phyloP scores from a whole-genome alignment of 2,888 invertebrate species.

The Tanaodytes sp. region DNA sequence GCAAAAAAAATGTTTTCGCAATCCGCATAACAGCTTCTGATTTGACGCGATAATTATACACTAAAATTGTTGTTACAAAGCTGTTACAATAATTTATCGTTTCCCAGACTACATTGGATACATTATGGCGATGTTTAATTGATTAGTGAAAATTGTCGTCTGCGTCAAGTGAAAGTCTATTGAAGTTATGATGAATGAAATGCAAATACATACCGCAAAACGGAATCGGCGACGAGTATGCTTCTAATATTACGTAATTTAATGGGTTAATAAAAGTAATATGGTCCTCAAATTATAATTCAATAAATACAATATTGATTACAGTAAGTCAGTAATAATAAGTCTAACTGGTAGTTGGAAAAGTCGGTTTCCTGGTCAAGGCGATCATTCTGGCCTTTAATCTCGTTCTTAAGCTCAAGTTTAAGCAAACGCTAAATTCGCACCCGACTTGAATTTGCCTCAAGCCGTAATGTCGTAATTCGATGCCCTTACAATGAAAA shows the following conservation, averaged over 20 bases:
- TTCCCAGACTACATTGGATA: not conserved
- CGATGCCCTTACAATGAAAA: constrained; percentile 4
- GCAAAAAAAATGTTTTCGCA: too few species aligned
- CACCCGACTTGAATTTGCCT: not conserved
- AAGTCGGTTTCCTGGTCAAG: constrained; percentile 29
- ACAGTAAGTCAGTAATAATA: too few species aligned
- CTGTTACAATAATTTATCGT: too few species aligned
- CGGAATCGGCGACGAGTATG: too few species aligned
- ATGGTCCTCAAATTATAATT: too few species aligned
- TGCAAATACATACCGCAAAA: not conserved
- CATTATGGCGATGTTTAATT: not conserved
- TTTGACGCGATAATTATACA: too few species aligned
- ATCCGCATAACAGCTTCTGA: too few species aligned
- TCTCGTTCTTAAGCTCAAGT: constrained; percentile 24
- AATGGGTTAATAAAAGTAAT: too few species aligned
- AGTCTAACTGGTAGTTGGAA: constrained; percentile 3
- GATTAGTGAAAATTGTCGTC: constrained; percentile 8
- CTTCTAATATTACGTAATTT: too few species aligned
- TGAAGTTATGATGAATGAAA: not conserved
- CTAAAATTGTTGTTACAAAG: too few species aligned
- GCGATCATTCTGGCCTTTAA: constrained; percentile 20
- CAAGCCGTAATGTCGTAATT: constrained; percentile 11
- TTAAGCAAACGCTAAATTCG: constrained; percentile 22
- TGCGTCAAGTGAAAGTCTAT: constrained; percentile 11
- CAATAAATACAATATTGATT: too few species aligned